Base-by-base conservation (phyloP, 1,140 invertebrate species). In the Leptestheria dahalacensis region DNA sequence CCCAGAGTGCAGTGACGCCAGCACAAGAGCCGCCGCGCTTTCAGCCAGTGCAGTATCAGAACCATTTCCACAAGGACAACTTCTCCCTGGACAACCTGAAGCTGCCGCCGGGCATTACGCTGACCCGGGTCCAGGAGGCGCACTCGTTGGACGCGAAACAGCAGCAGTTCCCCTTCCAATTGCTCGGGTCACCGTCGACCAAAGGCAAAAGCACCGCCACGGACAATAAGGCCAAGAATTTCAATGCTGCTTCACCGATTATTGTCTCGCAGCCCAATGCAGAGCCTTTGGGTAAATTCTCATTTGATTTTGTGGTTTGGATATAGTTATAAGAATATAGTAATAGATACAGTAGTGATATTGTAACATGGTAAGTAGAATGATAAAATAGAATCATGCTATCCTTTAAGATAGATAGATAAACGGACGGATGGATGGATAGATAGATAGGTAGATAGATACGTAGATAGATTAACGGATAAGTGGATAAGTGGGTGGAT, bases 61-160 rank as follows among this genome's bases (percentile, higher is more conserved):
- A 20, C 11, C 48, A 21, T 4, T 48, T 41, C 23, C 47, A 51
- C 12, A 29, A 57, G 4, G 47, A 57, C n/a, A 55, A 62, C 28
- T 69, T 72, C 54, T 68, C 65, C 62, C 62, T 87, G 61, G 82
- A 84, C 29, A 82, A 84, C 68, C 68, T 88, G 1, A 79, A 79
- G 48, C 70, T 89, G 60, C 86, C 86, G 1, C 85, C 85, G 6
- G 86, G 85, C 4, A 89, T 89, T 24, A 88, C 87, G 2, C 80
- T 89, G 47, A 89, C 86, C 0, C 53, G 61, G n/a, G 55, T 62
- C 10, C 61, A 57, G 10, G 61, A 23, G 18, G 48, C 57, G 24
- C 58, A 20, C 11, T 23, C 57, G 24, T 23, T 33, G 2, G 28
- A 41, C 6, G 6, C 33, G 15, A 41, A 20, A 61, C 33, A 62